Percentiles rank a stretch among this genome's conserved stretches.
These are phyloP conservation scores for Agapornis roseicollis DNA, from an alignment of 2,113 vertebrate species.

Conservation along the genomic window DNA sequence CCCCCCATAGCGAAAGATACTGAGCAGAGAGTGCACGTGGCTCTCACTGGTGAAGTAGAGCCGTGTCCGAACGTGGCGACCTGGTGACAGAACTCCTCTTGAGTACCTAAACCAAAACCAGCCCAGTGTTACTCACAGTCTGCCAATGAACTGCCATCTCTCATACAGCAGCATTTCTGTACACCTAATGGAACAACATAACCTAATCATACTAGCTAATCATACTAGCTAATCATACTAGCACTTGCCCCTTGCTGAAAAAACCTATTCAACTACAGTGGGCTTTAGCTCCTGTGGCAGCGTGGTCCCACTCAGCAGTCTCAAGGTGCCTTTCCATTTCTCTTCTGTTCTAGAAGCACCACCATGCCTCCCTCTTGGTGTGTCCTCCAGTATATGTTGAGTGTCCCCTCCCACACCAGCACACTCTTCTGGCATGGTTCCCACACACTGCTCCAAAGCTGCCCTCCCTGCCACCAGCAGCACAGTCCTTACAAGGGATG, in stretches of 20 bases:
- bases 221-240: too few relatives aligned
- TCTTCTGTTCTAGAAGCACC: neutral
- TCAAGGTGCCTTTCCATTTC: neutral
- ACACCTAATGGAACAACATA: neutral
- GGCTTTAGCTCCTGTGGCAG: neutral
- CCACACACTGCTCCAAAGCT: neutral
- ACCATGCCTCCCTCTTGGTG: neutral
- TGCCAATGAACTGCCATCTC: neutral
- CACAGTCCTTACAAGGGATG: slow-evolving; percentile 86
- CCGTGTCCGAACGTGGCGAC: slow-evolving; percentile 92
- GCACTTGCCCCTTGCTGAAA: neutral
- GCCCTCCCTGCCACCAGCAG: neutral
- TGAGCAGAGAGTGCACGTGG: slow-evolving; percentile 95
- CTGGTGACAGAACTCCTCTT: slow-evolving; percentile 93
- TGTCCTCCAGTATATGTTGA: neutral
- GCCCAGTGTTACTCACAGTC: neutral
- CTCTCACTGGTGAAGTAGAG: slow-evolving; percentile 98
- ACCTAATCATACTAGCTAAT: too few relatives aligned
- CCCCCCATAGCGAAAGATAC: slow-evolving; percentile 94
- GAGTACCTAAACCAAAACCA: slow-evolving; percentile 84
- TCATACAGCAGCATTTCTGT: neutral
- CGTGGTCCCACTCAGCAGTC: neutral
- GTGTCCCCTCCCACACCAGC: neutral
- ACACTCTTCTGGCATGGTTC: neutral
- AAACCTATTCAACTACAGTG: neutral